Base-by-base conservation (phyloP, 2,797 vertebrate species). In the Limnodromus scolopaceus region DNA sequence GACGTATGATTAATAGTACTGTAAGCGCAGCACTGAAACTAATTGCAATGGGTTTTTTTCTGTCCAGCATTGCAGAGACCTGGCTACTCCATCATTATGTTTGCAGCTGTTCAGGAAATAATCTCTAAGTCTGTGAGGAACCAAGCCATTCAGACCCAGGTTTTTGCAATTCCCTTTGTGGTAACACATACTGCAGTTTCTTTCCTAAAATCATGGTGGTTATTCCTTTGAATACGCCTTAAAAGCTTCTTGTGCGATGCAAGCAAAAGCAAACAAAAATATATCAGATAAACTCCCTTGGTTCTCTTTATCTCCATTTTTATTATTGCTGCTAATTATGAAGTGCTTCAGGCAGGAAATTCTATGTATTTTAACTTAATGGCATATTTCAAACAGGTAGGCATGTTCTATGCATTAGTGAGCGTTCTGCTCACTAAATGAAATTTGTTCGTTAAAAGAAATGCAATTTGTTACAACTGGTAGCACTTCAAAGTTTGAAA, bases 1-100 rank as follows among this genome's bases (percentile, higher is more conserved):
- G 22, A 13, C 25, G 10, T 46, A 3, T 32, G 45, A 58, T 78
- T 53, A 74, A 54, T 49, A 53, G 25, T 9, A 27, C 28, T 4
- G 20, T 2, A 32, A 48, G 51, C 0, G 0, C 54, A 14, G 43
- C 0, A 1, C 28, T 69, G 51, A n/a, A 39, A 23, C 13, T 39
- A 64, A 45, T 70, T 39, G 39, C 25, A 36, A 8, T 0, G 3
- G 4, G 2, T 2, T n/a, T 78, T 70, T 36, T 78, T 54, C 51
- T 70, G 10, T 49, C n/a, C 46, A 28, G 41, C n/a, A n/a, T 48
- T 17, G 11, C 55, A 53, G 70, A 18, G 9, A 39, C 32, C 20
- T 32, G 32, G 34, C 3, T 66, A 5, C 65, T 55, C 79, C 34
- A 49, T 34, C 49, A 15, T 48, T 53, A 27, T 13, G 25, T 53